Base-by-base conservation (phyloP, 2,797 vertebrate species). In the Tadarida brasiliensis region DNA sequence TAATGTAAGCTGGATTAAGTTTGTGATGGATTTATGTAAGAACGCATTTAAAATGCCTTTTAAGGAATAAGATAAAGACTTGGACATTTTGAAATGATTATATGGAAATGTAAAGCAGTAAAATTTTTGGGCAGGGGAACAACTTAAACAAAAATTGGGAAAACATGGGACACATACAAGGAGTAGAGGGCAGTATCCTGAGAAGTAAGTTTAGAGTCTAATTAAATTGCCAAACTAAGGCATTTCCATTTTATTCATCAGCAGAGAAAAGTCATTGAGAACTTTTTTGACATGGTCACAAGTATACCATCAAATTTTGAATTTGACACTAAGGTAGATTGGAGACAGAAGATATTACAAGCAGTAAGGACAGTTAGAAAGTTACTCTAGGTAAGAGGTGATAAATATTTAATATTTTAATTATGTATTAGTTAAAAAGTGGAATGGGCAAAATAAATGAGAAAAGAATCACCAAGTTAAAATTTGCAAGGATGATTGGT, bases 11-110 rank as follows among this genome's bases (percentile, higher is more conserved):
- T 90, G 28, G 11, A 57, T 57, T 86, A 78, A 20, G 11, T 71
- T 3, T 61, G 12, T 35, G 54, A 83, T 19, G 2, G 15, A 86
- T 88, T 90, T 61, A 30, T 80, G 3, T 76, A 83, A 91, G 51
- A 65, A 95, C 85, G 2, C 22, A 71, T 61, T 93, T 87, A 85
- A 95, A 96, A 80, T 81, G 3, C 8, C 39, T 61, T 24, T 92
- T 74, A 49, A 83, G 78, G 20, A 71, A 61, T 51, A 89, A 83
- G 5, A 17, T 76, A 57, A 95, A 81, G 54, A 51, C 54, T 44
- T 73, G 51, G 28, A 54, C 8, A 81, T 90, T 89, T 61, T 91
- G 26, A 96, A 91, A 63, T 74, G 39, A 68, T 61, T n/a, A 0
- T n/a, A 6, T 56, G 14, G 11, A 89, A 65, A 8, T 71, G 15